Evolutionary conservation across 2,113 vertebrate species (phyloP).

Genomic region (Archilochus colubris): DNA sequence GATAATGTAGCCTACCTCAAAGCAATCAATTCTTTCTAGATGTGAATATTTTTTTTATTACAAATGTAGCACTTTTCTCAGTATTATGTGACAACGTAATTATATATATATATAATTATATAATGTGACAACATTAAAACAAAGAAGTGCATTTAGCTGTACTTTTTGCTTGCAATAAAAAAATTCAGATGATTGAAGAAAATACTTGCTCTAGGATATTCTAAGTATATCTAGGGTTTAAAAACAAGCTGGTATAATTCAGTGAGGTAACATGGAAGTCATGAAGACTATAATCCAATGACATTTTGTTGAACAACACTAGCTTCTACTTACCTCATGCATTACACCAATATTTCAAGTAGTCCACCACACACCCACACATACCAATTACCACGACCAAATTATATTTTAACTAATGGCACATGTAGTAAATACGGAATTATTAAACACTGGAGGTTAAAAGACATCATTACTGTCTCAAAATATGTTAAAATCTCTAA

Average conservation of each 20-base stretch:
- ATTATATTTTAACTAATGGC: neutral
- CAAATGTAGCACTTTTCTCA: neutral
- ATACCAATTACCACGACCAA: neutral
- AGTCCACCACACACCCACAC: neutral
- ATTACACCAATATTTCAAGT: neutral
- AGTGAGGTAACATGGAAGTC: neutral
- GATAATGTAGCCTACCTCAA: neutral
- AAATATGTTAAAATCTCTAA: neutral
- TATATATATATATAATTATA: no score
- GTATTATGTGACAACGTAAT: neutral
- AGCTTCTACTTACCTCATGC: neutral
- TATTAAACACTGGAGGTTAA: neutral
- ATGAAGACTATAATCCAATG: neutral
- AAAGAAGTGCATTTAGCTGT: neutral
- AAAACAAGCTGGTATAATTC: neutral
- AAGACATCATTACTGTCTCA: neutral
- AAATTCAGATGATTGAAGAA: neutral
- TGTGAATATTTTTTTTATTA: neutral
- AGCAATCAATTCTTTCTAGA: neutral
- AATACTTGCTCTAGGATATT: neutral
- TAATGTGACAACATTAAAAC: neutral
- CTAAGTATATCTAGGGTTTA: neutral
- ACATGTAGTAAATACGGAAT: neutral
- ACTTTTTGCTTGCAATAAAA: neutral
- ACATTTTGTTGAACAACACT: neutral